Evolutionary conservation across 2,113 vertebrate species (phyloP), one percentile per base, ranked within the genome.

Genomic region (Labeo rohita): DNA sequence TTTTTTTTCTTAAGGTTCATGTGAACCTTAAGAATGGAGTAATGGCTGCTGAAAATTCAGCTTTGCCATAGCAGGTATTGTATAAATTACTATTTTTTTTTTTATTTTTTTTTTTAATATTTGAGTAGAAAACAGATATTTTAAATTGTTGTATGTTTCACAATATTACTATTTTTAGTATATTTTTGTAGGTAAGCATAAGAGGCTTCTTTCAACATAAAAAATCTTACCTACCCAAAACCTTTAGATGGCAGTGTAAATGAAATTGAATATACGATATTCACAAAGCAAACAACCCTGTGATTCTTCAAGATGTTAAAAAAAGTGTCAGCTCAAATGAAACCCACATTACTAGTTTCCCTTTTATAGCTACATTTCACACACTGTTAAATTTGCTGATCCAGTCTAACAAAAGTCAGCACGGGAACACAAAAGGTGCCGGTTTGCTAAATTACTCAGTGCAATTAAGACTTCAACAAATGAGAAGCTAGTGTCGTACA

Each of bases 301-400:
- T 73, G 18, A 47, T 47, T 72, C 15, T 21, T 43, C 8, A 9
- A 43, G 21, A n/a, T 12, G 70, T 47, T 73, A 21, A 49, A 28
- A 74, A 49, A 23, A 73, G 21, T 49, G n/a, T 50, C 21, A 23
- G n/a, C 12, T 75, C 56, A 61, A 61, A 66, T 13, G 12, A 50
- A 49, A 50, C 73, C 45, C 43, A 23, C 45, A 75, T 50, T 75
- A 75, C 73, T 28, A 18, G 73, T 75, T 74, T 74, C 45, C n/a
- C 45, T 50, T 50, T 75, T 75, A 90, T 87, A 91, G 90, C 91
- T 89, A 85, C 90, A 89, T 91, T 87, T 87, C 65, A 75, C 83
- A 66, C 21, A 65, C 12, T 65, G 59, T 65, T 66, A 66, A 81
- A 49, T 34, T 49, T 49, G 43, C 59, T 28, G 78, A 65, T 80